phyloP scores from a whole-genome alignment of 1,140 invertebrate species.

The Aphaenogaster ashmeadi region DNA sequence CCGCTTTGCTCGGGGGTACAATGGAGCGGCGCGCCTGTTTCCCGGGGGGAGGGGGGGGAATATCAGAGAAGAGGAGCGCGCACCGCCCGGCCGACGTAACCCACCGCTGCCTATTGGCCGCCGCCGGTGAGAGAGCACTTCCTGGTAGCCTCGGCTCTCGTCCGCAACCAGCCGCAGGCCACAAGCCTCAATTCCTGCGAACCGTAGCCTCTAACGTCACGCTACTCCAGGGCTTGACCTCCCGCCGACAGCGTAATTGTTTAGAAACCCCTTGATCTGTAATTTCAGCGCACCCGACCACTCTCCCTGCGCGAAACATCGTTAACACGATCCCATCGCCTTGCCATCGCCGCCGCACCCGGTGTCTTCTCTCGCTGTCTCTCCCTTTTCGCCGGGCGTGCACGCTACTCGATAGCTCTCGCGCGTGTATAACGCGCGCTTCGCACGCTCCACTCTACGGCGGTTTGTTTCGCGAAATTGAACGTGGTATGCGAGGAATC shows the following conservation, averaged over 20 bases:
- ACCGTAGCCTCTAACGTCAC: slow-evolving; percentile 76
- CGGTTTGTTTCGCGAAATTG: slow-evolving; percentile 51
- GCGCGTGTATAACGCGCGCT: slow-evolving; percentile 52
- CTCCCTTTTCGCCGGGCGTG: neutral
- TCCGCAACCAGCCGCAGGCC: slow-evolving; percentile 80
- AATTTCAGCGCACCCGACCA: slow-evolving; percentile 70
- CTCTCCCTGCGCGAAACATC: slow-evolving; percentile 69
- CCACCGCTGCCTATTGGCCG: slow-evolving; percentile 65
- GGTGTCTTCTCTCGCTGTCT: neutral
- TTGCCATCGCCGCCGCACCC: slow-evolving; percentile 9
- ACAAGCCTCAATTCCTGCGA: slow-evolving; percentile 77
- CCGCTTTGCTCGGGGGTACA: slow-evolving; percentile 67
- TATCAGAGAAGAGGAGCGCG: slow-evolving; percentile 71
- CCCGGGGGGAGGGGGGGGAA: slow-evolving; percentile 54
- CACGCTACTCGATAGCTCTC: neutral
- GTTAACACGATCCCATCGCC: slow-evolving; percentile 67
- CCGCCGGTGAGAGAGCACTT: slow-evolving; percentile 75
- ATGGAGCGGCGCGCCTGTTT: slow-evolving; percentile 59
- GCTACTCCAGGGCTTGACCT: slow-evolving; percentile 72
- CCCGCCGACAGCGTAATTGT: slow-evolving; percentile 79
- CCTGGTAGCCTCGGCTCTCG: slow-evolving; percentile 78
- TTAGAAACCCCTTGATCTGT: slow-evolving; percentile 80
- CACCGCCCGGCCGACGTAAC: slow-evolving; percentile 57
- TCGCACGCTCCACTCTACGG: slow-evolving; percentile 14
- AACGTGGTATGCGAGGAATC: slow-evolving; percentile 44